Conservation (phyloP, 2,888 invertebrate species). For the Serrognathus titanus region DNA sequence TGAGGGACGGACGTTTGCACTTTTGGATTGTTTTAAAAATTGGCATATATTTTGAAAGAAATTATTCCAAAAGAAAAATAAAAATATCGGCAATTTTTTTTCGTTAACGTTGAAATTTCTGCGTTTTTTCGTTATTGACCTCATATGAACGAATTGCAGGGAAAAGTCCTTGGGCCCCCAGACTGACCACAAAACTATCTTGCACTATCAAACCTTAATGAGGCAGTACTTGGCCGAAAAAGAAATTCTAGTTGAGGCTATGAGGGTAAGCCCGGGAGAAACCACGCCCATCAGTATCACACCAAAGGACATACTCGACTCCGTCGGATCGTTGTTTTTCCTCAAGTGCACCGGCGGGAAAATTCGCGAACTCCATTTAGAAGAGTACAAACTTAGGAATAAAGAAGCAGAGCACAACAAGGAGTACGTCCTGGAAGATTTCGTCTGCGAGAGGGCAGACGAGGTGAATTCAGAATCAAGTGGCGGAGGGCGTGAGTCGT, state of each 20-base stretch:
- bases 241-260: constrained; percentile 15
- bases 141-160: constrained; percentile 10
- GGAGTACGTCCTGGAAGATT: constrained; percentile 10
- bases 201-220: constrained; percentile 19
- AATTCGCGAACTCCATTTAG: constrained; percentile 20
- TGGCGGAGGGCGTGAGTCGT: too few relatives aligned
- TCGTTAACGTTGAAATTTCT: too few relatives aligned
- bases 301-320: constrained; percentile 14
- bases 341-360: constrained; percentile 21
- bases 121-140: too few relatives aligned
- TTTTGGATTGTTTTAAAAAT: too few relatives aligned
- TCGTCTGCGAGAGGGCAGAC: neutral
- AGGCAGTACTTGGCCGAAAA: constrained; percentile 23
- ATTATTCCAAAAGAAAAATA: too few relatives aligned
- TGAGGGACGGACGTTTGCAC: too few relatives aligned
- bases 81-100: too few relatives aligned
- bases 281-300: constrained; percentile 3
- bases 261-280: neutral
- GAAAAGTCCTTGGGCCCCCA: constrained; percentile 19
- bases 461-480: too few relatives aligned
- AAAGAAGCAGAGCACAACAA: constrained; percentile 32
- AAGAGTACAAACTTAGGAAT: constrained; percentile 7
- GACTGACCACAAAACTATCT: constrained; percentile 12
- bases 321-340: constrained; percentile 17
- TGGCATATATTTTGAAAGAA: too few relatives aligned